Conservation (phyloP, 2,888 invertebrate species). For the Netelia virgata region DNA sequence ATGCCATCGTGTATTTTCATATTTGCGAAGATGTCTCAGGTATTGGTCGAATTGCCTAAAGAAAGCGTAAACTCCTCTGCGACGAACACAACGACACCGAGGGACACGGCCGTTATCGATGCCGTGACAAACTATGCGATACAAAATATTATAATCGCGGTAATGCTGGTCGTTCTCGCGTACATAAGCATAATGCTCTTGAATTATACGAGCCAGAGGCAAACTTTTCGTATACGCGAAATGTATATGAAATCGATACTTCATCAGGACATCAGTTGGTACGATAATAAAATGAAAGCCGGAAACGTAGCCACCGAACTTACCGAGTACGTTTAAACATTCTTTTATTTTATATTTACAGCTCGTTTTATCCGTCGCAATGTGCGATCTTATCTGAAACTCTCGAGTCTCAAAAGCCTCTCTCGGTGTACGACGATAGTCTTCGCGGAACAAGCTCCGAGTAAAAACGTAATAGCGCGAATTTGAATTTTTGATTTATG, state of each 20-base stretch:
- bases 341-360: not conserved
- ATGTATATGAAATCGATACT: slow-evolving; percentile 89
- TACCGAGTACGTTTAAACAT: slow-evolving; percentile 88
- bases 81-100: slow-evolving; percentile 74
- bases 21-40: slow-evolving; percentile 88
- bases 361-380: not conserved
- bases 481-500: too few species aligned
- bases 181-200: slow-evolving; percentile 89
- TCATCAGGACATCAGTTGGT: slow-evolving; percentile 92
- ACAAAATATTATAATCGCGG: slow-evolving; percentile 88
- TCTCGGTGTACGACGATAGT: too few species aligned
- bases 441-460: too few species aligned
- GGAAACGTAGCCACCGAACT: slow-evolving; percentile 91
- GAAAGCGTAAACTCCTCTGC: slow-evolving; percentile 72
- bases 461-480: too few species aligned
- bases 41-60: slow-evolving; percentile 86
- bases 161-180: slow-evolving; percentile 87
- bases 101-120: slow-evolving; percentile 84
- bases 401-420: too few species aligned
- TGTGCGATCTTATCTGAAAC: too few species aligned
- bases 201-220: slow-evolving; percentile 90
- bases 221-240: slow-evolving; percentile 88
- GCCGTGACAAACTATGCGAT: slow-evolving; percentile 87
- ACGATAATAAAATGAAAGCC: slow-evolving; percentile 89
- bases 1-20: slow-evolving; percentile 90